Percentiles rank a stretch among this genome's conserved stretches.
Conservation (phyloP, 2,113 vertebrate genomes). For the Neotragus moschatus region DNA sequence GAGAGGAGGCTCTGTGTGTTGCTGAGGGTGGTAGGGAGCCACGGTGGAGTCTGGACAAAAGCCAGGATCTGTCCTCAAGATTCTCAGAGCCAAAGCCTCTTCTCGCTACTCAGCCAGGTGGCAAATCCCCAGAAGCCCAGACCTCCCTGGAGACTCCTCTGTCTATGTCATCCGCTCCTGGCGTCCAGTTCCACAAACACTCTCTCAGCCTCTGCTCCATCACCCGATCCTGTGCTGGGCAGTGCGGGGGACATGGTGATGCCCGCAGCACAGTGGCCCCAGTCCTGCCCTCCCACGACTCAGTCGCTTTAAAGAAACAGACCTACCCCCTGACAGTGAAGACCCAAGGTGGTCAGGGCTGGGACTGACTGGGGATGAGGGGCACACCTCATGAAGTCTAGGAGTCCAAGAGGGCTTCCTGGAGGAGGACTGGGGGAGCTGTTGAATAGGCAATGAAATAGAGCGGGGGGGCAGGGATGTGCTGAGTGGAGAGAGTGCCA, state of each 20-base stretch:
- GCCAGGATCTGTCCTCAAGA: neutral
- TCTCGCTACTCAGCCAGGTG: rapidly evolving
- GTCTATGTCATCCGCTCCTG: neutral
- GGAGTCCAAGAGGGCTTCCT: neutral
- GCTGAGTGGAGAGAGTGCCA: neutral
- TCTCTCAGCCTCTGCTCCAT: neutral
- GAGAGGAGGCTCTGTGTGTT: neutral
- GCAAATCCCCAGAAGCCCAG: neutral
- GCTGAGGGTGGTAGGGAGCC: neutral
- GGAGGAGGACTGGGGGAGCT: neutral
- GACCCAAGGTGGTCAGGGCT: too few species aligned
- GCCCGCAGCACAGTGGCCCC: neutral
- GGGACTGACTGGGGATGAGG: neutral
- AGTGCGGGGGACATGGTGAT: neutral
- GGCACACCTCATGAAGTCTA: neutral
- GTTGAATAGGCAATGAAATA: neutral
- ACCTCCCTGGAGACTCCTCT: slow-evolving; percentile 23
- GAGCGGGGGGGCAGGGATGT: neutral
- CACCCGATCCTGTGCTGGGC: neutral
- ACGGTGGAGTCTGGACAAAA: neutral
- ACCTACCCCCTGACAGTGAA: neutral
- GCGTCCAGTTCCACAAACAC: slow-evolving; percentile 38
- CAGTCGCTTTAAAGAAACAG: neutral
- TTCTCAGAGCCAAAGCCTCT: neutral
- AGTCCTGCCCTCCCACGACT: neutral